Conservation (phyloP, 2,888 invertebrate species). For the Antheraea yamamai region DNA sequence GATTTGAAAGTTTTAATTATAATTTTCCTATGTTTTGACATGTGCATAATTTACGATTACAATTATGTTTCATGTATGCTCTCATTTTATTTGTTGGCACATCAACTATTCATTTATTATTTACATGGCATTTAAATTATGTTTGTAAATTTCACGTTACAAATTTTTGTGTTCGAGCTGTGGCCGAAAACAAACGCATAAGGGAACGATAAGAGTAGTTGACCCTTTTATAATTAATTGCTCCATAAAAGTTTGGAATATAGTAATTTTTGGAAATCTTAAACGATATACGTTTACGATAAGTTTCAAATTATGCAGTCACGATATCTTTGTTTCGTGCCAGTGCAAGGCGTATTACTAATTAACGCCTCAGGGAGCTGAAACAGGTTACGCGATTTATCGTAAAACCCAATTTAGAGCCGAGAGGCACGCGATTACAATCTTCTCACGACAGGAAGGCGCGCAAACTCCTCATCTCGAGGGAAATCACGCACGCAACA, state of each 20-base stretch:
- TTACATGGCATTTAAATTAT: neutral
- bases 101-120: neutral
- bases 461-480: constrained; percentile 81
- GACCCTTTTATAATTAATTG: neutral
- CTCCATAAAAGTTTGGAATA: neutral
- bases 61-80: neutral
- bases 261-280: neutral
- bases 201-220: neutral
- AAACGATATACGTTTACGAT: constrained; percentile 24
- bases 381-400: constrained; percentile 77
- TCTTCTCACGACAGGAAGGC: constrained; percentile 82
- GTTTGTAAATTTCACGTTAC: neutral
- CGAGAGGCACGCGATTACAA: constrained; percentile 81
- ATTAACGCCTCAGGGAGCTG: constrained; percentile 74
- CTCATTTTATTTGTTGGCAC: neutral
- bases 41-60: neutral
- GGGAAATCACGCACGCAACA: constrained; percentile 83
- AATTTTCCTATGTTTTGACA: neutral
- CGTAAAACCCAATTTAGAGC: constrained; percentile 80
- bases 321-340: constrained; percentile 64
- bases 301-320: constrained; percentile 35
- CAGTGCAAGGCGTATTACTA: constrained; percentile 63
- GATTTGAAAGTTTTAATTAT: neutral
- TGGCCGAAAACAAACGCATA: neutral
- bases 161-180: neutral